Base-by-base conservation (phyloP, 2,888 invertebrate genomes). In the Mythimna lalbum region DNA sequence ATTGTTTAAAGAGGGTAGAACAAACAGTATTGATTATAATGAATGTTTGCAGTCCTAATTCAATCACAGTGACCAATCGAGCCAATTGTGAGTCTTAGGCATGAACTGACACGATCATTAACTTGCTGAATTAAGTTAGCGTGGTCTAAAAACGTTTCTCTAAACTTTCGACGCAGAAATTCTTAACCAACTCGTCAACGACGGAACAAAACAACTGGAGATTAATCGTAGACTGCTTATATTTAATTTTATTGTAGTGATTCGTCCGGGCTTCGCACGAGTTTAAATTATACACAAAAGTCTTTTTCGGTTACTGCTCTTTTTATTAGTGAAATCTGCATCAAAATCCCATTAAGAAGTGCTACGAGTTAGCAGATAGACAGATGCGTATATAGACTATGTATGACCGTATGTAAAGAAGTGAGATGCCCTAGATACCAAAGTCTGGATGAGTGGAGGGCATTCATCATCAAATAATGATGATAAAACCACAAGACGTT, bases 11-110 rank as follows among this genome's bases (percentile, higher is more conserved):
- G 63, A 75, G 56, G 52, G 63, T 69, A 78, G 76, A 78, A 61
- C 80, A 87, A 85, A 86, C 87, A 85, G 57, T 77, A 84, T 77
- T 80, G 83, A 85, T 84, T 86, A 81, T 87, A 88, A 88, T 87
- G 79, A 81, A 86, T 86, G 89, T 87, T 86, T 87, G 87, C 79
- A 80, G 79, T 77, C 85, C 84, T 90, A 90, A 91, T 90, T 90
- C 83, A 88, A 91, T 90, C 87, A 88, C 80, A 78, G 84, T 76
- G 64, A 77, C 84, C 89, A 90, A 90, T 91, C 75, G 72, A 88
- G 80, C 70, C 91, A 91, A 91, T 91, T 91, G 91, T 83, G 78
- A 59, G 71, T 50, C 73, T 82, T 67, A 71, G 43, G 56, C 57
- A 76, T 63, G 69, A 74, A 76, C 76, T 74, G 74, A 75, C 73